Evolutionary conservation across 2,113 vertebrate species (phyloP), one percentile per base, ranked within the genome.

Genomic region (Sturnira hondurensis): DNA sequence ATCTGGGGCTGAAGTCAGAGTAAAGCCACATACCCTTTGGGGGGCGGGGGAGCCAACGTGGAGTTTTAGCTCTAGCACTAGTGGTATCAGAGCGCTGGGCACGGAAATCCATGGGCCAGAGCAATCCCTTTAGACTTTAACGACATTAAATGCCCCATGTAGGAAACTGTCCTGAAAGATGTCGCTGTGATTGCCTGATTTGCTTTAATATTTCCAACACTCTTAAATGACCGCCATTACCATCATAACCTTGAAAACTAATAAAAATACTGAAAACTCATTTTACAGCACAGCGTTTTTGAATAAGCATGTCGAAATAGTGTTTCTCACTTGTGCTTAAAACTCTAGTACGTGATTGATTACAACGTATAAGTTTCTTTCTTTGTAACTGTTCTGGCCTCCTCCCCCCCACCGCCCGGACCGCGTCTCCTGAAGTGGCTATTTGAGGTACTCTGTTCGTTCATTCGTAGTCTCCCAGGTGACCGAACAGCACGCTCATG

Each of bases 1-100:
- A 95, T 63, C 95, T 86, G 74, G 22, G 61, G 65, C 61, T 74
- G 28, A 85, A 45, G 50, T 91, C 73, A 87, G 67, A 96, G 73
- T 84, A 90, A 94, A 95, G 36, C 65, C 68, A 24, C 50, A 90
- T 68, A 31, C 28, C 16, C 65, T 50, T 54, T 43, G 81, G 15
- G 24, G 24, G 10, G 54, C 4, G 54, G 20, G 54, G 19, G 19
- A 28, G 20, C 54, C 63, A 65, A 16, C 6, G 43, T 73, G 36
- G 0, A 73, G 10, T 43, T 86, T 65, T 45, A 70, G 68, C 52
- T 45, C 33, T 65, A 43, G 33, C 43, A 52, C 28, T 7, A 26
- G 33, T 19, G 38, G 45, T 33, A 45, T 54, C 22, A 11, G 22
- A 41, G 7, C 41, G 33, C n/a, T 84, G 17, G 22, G 67, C 28